Conservation (phyloP, 1,140 invertebrate species). For the Rhyzopertha dominica region DNA sequence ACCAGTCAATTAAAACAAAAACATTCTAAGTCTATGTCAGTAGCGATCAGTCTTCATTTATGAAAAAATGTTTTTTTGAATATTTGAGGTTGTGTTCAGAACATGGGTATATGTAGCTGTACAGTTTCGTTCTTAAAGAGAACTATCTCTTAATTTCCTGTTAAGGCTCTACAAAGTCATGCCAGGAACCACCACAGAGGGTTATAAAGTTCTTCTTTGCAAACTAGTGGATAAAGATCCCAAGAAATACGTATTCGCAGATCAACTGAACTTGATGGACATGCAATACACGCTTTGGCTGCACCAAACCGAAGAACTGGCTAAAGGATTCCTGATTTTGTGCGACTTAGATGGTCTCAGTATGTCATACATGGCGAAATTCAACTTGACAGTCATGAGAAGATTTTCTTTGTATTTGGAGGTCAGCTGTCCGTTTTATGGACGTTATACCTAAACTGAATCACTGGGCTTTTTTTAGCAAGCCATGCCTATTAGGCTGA, state of each 20-base stretch:
- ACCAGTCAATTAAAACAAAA: too few relatives aligned
- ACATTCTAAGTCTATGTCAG: too few relatives aligned
- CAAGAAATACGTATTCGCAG: constrained; percentile 52
- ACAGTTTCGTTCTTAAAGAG: too few relatives aligned
- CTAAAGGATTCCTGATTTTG: constrained; percentile 52
- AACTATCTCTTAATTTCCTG: too few relatives aligned
- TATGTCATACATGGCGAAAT: constrained; percentile 52
- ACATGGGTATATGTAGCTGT: too few relatives aligned
- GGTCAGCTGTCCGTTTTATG: too few relatives aligned
- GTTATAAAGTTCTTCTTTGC: constrained; percentile 50
- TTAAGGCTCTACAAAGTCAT: constrained; percentile 30
- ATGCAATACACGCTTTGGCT: constrained; percentile 55
- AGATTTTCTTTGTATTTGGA: constrained; percentile 59
- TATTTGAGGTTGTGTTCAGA: too few relatives aligned
- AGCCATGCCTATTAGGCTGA: constrained; percentile 51
- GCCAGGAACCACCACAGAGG: constrained; percentile 48
- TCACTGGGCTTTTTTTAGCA: constrained; percentile 23
- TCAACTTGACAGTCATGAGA: constrained; percentile 54
- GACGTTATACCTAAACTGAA: too few relatives aligned
- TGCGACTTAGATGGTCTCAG: constrained; percentile 53
- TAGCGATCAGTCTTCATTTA: too few relatives aligned
- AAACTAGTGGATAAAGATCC: constrained; percentile 51
- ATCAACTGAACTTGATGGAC: constrained; percentile 46
- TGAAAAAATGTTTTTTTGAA: too few relatives aligned
- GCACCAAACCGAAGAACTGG: too few relatives aligned